Base-by-base conservation (phyloP, 2,797 vertebrate species). In the Falco columbarius region DNA sequence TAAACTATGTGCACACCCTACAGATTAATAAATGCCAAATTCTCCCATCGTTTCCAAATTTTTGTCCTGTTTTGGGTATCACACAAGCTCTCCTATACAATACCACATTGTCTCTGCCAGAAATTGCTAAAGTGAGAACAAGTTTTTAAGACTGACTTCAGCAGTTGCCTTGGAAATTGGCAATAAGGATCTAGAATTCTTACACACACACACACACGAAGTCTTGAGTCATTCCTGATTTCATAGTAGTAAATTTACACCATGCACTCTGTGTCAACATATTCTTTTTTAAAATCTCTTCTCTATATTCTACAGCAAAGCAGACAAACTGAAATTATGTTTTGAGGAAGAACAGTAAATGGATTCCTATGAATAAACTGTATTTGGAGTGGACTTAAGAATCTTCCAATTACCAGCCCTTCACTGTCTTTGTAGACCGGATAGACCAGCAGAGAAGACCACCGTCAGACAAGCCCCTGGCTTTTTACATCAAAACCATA, bases 81-180 rank as follows among this genome's bases (percentile, higher is more conserved):
- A 72, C 20, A 54, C 49, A 89, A 84, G 51, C 34, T 90, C 34
- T 72, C 51, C 73, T 73, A 54, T 70, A 55, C 21, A 88, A 89
- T 21, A 66, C 5, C 74, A 74, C 1, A 10, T 27, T 65, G 9
- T 18, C 58, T 74, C 42, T 89, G 82, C 54, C 83, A 93, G 62
- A 88, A 93, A 81, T 54, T 40, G 30, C 72, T 92, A 1, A 91
- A 87, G 65, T 42, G 49, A 93, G 85, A 93, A 86, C 59, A 91
- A 89, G 73, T 13, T 17, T 44, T 86, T 74, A 75, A 79, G 51
- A 62, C 2, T 24, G 36, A 87, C 21, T 93, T 83, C 54, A 79
- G 80, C 52, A 90, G 85, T 72, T 86, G 80, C 88, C 88, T 90
- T 81, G 58, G 61, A 86, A 93, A 94, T 30, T 65, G 86, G 65